These are phyloP conservation scores for Apeltes quadracus DNA, from an alignment of 2,113 vertebrate species.

Conservation along the genomic window DNA sequence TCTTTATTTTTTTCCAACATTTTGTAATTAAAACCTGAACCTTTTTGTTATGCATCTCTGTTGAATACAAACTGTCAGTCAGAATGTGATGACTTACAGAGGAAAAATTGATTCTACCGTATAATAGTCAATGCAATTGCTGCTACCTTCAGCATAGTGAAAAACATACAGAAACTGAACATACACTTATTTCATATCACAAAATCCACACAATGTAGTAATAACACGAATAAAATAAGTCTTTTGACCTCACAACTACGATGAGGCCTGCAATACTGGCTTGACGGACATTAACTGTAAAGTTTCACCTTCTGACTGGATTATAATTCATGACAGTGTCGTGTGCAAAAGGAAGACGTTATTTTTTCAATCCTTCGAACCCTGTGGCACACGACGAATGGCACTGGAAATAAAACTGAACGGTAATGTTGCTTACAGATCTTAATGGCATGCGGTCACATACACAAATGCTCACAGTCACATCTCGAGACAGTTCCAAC, in stretches of 20 bases:
- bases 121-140: conserved; percentile 68
- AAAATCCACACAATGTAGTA: conserved; percentile 76
- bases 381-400: conserved; percentile 53
- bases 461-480: conserved; percentile 67
- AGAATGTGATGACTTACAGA: conserved; percentile 68
- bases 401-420: conserved; percentile 66
- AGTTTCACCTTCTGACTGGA: conserved; percentile 61
- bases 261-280: conserved; percentile 76
- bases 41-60: conserved; percentile 34
- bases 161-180: conserved; percentile 78
- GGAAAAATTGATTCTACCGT: conserved; percentile 70
- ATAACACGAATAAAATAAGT: conserved; percentile 76
- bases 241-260: conserved; percentile 61
- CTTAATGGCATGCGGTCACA: conserved; percentile 67
- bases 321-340: conserved; percentile 59
- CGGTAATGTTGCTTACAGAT: conserved; percentile 50
- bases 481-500: conserved; percentile 42
- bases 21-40: conserved; percentile 72
- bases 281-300: conserved; percentile 61
- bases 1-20: conserved; percentile 65
- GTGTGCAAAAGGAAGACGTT: conserved; percentile 33
- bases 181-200: conserved; percentile 76
- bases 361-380: conserved; percentile 35
- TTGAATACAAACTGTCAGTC: conserved; percentile 69
- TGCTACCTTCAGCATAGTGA: conserved; percentile 74